Conservation (phyloP, 1,140 invertebrate genomes). For the Cephus cinctus region DNA sequence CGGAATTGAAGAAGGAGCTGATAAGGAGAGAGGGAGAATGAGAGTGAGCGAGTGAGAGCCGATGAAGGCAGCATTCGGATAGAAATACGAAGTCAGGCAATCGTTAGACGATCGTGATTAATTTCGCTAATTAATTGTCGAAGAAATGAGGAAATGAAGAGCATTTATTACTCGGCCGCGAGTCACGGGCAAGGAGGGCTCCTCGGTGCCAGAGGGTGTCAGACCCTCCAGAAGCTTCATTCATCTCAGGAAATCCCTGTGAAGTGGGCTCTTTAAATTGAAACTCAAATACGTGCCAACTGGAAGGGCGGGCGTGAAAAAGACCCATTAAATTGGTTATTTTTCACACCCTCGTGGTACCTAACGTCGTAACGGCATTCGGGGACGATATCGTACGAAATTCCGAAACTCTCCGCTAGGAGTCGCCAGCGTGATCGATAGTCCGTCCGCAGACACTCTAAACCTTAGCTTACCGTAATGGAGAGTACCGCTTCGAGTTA, state of each 20-base stretch:
- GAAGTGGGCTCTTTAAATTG: conserved; percentile 23
- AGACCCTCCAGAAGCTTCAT: conserved; percentile 11
- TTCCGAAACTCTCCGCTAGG: too few species aligned
- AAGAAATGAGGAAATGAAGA: conserved; percentile 9
- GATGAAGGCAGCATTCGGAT: too few species aligned
- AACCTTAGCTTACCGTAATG: too few species aligned
- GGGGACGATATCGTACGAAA: too few species aligned
- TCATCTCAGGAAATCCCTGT: conserved; percentile 17
- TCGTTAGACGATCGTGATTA: conserved; percentile 10
- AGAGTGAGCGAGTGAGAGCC: too few species aligned
- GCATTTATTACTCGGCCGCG: conserved; percentile 11
- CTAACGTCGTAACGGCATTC: too few species aligned
- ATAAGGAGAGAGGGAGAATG: too few species aligned
- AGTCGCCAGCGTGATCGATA: too few species aligned
- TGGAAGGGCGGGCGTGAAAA: conserved; percentile 12
- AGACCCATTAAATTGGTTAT: conserved; percentile 15
- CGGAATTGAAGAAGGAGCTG: too few species aligned
- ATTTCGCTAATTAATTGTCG: conserved; percentile 9
- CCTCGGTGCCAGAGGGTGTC: too few species aligned
- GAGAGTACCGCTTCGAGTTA: too few species aligned
- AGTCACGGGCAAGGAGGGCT: not conserved
- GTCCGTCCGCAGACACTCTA: too few species aligned
- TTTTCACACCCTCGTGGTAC: conserved; percentile 17
- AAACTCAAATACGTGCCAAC: conserved; percentile 16
- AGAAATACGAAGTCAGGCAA: not conserved